Percentiles rank a stretch among this genome's conserved stretches.
These are phyloP conservation scores for Aphelenchoides besseyi DNA, from an alignment of 1,140 invertebrate species.

Conservation along the genomic window DNA sequence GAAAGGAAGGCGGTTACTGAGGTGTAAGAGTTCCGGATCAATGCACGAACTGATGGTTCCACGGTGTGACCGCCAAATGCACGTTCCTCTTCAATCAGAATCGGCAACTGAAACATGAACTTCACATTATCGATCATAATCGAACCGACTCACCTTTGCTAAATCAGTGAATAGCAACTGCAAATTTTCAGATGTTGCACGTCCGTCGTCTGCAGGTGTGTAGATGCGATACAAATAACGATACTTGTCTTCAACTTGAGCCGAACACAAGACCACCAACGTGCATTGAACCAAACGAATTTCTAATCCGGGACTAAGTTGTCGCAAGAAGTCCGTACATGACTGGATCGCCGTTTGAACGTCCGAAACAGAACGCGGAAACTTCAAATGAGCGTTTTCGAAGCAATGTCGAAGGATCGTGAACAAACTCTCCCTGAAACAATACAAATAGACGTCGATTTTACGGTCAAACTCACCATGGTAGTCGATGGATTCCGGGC, in stretches of 20 bases:
- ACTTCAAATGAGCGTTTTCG: constrained; percentile 14
- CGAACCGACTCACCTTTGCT: background rate
- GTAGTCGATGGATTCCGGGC: background rate
- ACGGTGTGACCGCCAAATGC: constrained; percentile 76
- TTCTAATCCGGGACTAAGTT: background rate
- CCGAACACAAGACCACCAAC: background rate
- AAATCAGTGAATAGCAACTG: constrained; percentile 8
- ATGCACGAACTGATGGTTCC: constrained; percentile 91
- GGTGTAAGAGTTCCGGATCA: constrained; percentile 62
- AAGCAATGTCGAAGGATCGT: background rate
- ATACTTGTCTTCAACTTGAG: constrained; percentile 13
- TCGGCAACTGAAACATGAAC: background rate
- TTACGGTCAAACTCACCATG: background rate
- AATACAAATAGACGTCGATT: background rate
- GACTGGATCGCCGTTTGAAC: background rate
- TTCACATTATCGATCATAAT: background rate
- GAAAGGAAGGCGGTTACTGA: background rate
- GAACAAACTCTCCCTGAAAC: background rate
- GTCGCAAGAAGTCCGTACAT: background rate
- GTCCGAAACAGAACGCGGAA: background rate
- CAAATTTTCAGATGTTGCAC: background rate
- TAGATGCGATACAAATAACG: background rate
- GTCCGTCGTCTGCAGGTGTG: background rate
- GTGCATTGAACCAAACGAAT: background rate
- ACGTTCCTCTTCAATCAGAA: background rate